A percentile compares a stretch with the other conserved stretches of the same genome.
Evolutionary conservation across 2,888 invertebrate species (phyloP).

Genomic region (Pyrochroa serraticornis): DNA sequence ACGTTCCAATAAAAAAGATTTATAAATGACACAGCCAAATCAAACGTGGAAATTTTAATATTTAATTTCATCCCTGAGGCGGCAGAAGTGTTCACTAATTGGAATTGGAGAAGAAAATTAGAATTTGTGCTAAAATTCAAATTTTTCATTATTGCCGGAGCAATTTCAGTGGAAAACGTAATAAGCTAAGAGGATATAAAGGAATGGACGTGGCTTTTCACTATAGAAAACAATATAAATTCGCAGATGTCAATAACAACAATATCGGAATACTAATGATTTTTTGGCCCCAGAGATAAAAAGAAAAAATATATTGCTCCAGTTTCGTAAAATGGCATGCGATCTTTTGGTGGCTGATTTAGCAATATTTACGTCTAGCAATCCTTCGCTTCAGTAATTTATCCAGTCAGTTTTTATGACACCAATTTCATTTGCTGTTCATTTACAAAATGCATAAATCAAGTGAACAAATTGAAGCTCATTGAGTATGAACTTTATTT

Average conservation of each 20-base stretch:
- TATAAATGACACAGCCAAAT: slow-evolving; percentile 12
- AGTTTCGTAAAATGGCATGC: slow-evolving; percentile 24
- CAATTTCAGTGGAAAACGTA: slow-evolving; percentile 15
- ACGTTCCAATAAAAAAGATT: slow-evolving; percentile 19
- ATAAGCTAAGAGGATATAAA: slow-evolving; percentile 31
- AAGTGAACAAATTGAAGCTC: no score
- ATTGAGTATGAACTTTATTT: no score
- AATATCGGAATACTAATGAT: slow-evolving; percentile 37
- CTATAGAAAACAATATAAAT: slow-evolving; percentile 37
- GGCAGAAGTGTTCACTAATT: slow-evolving; percentile 17
- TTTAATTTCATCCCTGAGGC: slow-evolving; percentile 9
- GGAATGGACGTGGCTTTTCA: slow-evolving; percentile 33
- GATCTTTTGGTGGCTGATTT: slow-evolving; percentile 14
- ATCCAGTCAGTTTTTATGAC: background rate
- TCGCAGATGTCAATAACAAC: slow-evolving; percentile 41
- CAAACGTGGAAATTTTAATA: slow-evolving; percentile 25
- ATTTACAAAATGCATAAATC: no score
- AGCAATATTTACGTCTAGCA: background rate
- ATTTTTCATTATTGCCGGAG: slow-evolving; percentile 18
- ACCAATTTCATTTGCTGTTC: no score
- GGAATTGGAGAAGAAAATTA: slow-evolving; percentile 18
- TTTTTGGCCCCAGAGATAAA: slow-evolving; percentile 35
- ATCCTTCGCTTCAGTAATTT: background rate
- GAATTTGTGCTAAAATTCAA: slow-evolving; percentile 18
- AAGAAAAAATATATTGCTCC: slow-evolving; percentile 33